phyloP scores from a whole-genome alignment of 2,113 vertebrate genomes.

The Madoqua kirkii region DNA sequence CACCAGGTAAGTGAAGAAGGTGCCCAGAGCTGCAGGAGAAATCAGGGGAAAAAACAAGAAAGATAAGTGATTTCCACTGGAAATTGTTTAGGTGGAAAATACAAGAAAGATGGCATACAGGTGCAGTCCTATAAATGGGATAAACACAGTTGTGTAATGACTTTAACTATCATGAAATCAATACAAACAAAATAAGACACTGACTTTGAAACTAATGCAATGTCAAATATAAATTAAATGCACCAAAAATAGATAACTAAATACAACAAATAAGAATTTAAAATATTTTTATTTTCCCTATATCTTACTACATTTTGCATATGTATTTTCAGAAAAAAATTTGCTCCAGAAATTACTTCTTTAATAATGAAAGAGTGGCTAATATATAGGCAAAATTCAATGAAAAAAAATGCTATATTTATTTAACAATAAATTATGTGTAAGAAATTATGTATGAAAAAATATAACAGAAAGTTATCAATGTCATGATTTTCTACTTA shows the following conservation, averaged over 20 bases:
- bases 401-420: neutral
- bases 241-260: neutral
- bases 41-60: neutral
- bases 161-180: neutral
- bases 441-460: neutral
- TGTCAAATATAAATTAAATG: neutral
- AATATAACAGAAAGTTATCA: neutral
- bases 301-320: neutral
- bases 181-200: neutral
- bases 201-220: neutral
- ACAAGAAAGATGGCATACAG: neutral
- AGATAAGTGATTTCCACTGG: neutral
- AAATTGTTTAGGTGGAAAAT: neutral
- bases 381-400: neutral
- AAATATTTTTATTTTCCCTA: neutral
- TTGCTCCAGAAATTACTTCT: neutral
- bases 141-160: neutral
- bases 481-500: neutral
- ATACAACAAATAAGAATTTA: neutral
- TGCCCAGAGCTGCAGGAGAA: neutral
- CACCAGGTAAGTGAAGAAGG: neutral
- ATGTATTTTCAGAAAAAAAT: neutral
- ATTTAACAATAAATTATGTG: neutral
- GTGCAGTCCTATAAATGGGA: neutral
- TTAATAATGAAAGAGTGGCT: neutral